Percentiles rank a stretch among this genome's conserved stretches.
phyloP scores from a whole-genome alignment of 2,797 vertebrate genomes.

The Macropodus opercularis region DNA sequence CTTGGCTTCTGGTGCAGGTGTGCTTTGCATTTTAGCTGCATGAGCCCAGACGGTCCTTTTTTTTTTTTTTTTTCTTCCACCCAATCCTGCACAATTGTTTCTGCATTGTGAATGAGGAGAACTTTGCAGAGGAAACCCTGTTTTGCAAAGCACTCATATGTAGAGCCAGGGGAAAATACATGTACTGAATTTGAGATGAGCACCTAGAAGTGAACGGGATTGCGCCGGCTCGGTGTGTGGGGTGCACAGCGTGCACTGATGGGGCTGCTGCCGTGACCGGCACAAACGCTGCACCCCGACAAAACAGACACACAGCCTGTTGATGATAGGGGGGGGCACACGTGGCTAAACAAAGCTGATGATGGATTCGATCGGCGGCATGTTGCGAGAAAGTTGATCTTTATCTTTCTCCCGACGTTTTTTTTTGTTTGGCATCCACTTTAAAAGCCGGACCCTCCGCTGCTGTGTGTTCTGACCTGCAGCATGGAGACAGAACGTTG shows the following conservation, averaged over 20 bases:
- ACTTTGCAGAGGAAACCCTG: conserved; percentile 7
- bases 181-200: conserved; percentile 39
- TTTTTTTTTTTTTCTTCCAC: neutral
- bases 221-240: conserved; percentile 25
- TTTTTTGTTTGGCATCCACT: neutral
- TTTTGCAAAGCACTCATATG: conserved; percentile 34
- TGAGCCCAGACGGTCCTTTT: neutral
- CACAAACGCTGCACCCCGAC: conserved; percentile 17
- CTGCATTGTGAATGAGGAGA: conserved; percentile 19
- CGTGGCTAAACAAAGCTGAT: conserved; percentile 6
- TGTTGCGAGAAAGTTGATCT: conserved; percentile 12
- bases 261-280: conserved; percentile 13
- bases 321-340: neutral
- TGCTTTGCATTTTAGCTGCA: conserved; percentile 12
- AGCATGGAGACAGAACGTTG: too few species aligned
- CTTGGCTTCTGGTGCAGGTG: neutral
- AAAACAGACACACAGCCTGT: conserved; percentile 18
- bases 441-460: neutral
- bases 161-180: conserved; percentile 12
- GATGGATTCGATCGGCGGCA: conserved; percentile 5
- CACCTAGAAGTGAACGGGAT: conserved; percentile 22
- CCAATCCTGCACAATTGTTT: conserved; percentile 16
- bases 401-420: neutral
- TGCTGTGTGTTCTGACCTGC: neutral
- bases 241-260: conserved; percentile 20